These are phyloP conservation scores for Taeniopygia guttata DNA, from an alignment of 2,797 vertebrate species.

Conservation along the genomic window DNA sequence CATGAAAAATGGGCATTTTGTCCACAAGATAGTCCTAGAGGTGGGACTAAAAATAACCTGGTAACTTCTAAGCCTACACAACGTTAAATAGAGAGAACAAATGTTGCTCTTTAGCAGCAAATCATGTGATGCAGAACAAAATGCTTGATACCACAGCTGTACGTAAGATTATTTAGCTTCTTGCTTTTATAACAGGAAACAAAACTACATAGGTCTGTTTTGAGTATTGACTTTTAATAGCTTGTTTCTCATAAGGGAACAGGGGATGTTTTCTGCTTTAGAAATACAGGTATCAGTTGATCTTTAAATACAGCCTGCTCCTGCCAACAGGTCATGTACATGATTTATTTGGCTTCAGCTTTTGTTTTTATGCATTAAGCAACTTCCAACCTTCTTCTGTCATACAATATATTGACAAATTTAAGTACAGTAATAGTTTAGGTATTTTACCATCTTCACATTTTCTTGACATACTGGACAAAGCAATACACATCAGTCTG, in stretches of 20 bases:
- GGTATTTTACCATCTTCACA: slow-evolving; percentile 46
- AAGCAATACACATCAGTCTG: background rate
- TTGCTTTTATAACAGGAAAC: slow-evolving; percentile 46
- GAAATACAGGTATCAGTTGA: slow-evolving; percentile 62
- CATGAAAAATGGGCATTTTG: background rate
- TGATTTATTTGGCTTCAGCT: slow-evolving; percentile 53
- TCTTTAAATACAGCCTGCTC: slow-evolving; percentile 60
- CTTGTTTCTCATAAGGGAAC: slow-evolving; percentile 62
- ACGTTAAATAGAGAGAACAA: background rate
- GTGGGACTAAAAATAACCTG: background rate
- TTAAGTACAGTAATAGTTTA: slow-evolving; percentile 43
- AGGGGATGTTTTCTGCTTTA: slow-evolving; percentile 45
- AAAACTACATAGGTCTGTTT: slow-evolving; percentile 56
- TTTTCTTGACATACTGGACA: slow-evolving; percentile 49
- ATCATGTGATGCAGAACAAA: background rate
- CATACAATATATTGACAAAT: slow-evolving; percentile 58
- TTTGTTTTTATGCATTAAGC: slow-evolving; percentile 52
- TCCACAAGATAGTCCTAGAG: background rate
- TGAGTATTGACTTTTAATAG: slow-evolving; percentile 66
- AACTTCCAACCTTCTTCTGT: slow-evolving; percentile 46
- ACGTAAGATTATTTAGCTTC: background rate
- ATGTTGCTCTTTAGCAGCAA: background rate
- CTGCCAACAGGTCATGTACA: slow-evolving; percentile 56
- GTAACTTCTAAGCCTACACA: background rate
- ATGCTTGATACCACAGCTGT: background rate